Evolutionary conservation across 1,140 invertebrate genomes (phyloP).

Genomic region (Panagrolaimus sp.): DNA sequence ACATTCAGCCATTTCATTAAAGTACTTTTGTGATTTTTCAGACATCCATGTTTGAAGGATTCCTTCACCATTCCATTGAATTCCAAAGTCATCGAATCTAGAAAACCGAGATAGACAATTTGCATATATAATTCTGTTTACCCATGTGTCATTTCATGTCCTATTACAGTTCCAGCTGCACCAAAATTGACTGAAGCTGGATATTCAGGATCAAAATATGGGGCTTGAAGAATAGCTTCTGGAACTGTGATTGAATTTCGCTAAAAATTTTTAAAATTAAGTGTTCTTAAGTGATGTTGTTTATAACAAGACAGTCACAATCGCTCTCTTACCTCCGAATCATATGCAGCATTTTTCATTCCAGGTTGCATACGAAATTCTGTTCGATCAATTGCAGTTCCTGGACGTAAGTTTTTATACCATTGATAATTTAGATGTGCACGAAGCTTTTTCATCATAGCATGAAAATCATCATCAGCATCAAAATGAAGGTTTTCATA

Average conservation of each 20-base stretch:
- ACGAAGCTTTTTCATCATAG: conserved; percentile 18
- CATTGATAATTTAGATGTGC: conserved; percentile 19
- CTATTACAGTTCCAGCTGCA: conserved; percentile 71
- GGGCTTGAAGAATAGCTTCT: conserved; percentile 40
- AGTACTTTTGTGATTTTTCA: conserved; percentile 10
- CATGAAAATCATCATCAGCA: conserved; percentile 26
- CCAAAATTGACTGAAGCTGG: conserved; percentile 70
- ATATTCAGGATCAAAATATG: conserved; percentile 34
- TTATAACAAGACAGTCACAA: background rate
- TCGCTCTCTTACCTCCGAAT: too few species aligned
- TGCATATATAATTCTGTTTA: conserved; percentile 59
- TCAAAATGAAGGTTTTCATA: conserved; percentile 60
- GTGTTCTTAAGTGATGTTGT: background rate
- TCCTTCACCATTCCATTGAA: conserved; percentile 82
- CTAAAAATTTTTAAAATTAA: conserved; percentile 20
- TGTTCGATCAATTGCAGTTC: conserved; percentile 59
- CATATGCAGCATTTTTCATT: conserved; percentile 66
- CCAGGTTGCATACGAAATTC: conserved; percentile 60
- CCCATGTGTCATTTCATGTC: conserved; percentile 78
- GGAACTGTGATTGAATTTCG: conserved; percentile 39
- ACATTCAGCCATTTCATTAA: conserved; percentile 71
- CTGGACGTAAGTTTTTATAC: conserved; percentile 60
- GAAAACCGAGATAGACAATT: background rate
- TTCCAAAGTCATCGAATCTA: conserved; percentile 60
- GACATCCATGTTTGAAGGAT: conserved; percentile 80